Evolutionary conservation across 2,888 invertebrate species (phyloP).

Genomic region (Noctuana brunneofusca): DNA sequence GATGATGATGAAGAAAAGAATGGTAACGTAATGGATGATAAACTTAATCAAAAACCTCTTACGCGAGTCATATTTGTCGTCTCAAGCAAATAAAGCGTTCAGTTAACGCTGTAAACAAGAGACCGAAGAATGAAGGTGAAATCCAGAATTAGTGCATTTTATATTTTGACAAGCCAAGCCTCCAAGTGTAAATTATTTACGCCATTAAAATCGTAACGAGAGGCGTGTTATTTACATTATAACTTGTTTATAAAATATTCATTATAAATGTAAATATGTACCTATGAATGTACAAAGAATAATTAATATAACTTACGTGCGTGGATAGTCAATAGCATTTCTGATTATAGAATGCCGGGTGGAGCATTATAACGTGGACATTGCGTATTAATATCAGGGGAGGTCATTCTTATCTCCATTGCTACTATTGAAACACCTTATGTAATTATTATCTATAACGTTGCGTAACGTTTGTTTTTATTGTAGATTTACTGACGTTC

Average conservation of each 20-base stretch:
- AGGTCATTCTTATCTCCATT: conserved; percentile 15
- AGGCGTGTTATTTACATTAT: neutral
- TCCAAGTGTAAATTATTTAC: no score
- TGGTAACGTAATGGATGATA: no score
- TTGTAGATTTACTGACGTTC: neutral
- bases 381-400: conserved; percentile 33
- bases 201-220: no score
- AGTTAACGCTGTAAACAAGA: no score
- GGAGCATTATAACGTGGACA: conserved; percentile 36
- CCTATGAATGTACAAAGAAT: neutral
- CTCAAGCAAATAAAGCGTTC: no score
- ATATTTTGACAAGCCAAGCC: no score
- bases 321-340: conserved; percentile 36
- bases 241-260: neutral
- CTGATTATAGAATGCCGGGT: conserved; percentile 36
- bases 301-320: conserved; percentile 36
- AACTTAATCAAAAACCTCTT: no score
- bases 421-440: conserved; percentile 6
- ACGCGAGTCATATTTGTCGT: no score
- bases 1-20: no score
- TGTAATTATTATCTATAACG: conserved; percentile 24
- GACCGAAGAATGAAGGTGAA: no score
- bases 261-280: neutral
- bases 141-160: no score
- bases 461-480: conserved; percentile 19